Base-by-base conservation (phyloP, 2,113 vertebrate genomes). In the Okapia johnstoni region DNA sequence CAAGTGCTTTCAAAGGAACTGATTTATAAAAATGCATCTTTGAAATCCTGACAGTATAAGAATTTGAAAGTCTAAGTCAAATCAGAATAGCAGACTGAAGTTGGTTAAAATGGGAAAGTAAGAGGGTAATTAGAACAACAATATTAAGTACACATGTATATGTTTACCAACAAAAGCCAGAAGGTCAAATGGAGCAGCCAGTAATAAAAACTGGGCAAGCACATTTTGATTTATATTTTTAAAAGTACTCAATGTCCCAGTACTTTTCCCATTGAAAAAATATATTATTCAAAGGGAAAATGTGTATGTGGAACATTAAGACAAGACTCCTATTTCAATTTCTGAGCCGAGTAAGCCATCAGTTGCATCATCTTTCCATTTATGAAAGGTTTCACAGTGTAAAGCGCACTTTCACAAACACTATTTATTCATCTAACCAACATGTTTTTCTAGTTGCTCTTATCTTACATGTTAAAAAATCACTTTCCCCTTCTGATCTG, bases 1-100 rank as follows among this genome's bases (percentile, higher is more conserved):
- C 73, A 98, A 97, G 93, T 36, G 30, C 70, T 77, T 94, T 94
- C 77, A 94, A 91, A 95, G 85, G 93, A 96, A 95, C 60, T 90
- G 93, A 94, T 88, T 73, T 83, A 52, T 70, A 52, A 77, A 96
- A 96, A 85, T 83, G 33, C 46, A 85, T 95, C 85, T 48, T 94
- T 90, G 60, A 96, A 87, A 96, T 25, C 23, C 55, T 50, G 40
- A 84, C 46, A 60, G 26, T 43, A 46, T 81, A 63, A 85, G 43
- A 63, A 55, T 23, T n/a, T 46, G 43, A 57, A 95, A 96, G 63
- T 83, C 66, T 61, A 81, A 81, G 57, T 33, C 87, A 85, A 83
- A 21, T 81, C 10, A 50, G 12, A 40, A 46, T 11, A 28, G 28
- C 21, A 86, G 48, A 89, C 15, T 43, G 46, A 92, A 85, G 30